phyloP scores from a whole-genome alignment of 2,888 invertebrate genomes.

The Parnassius mnemosyne region DNA sequence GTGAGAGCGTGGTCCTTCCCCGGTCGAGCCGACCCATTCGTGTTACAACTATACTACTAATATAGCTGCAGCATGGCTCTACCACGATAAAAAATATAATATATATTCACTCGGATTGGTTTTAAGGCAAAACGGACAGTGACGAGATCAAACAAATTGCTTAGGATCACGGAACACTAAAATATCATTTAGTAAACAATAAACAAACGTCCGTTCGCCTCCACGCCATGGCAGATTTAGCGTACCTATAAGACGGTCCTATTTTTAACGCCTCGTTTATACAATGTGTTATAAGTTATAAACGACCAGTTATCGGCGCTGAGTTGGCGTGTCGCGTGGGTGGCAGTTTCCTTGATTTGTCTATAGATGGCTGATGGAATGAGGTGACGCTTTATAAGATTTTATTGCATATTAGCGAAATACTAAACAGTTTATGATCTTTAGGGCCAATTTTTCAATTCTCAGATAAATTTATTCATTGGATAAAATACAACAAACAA shows the following conservation, averaged over 20 bases:
- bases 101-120: no score
- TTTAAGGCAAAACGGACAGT: no score
- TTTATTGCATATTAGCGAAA: background rate
- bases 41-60: no score
- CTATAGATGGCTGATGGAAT: slow-evolving; percentile 13
- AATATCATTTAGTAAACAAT: slow-evolving; percentile 7
- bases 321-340: slow-evolving; percentile 7
- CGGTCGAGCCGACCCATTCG: no score
- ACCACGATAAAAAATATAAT: no score
- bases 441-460: no score
- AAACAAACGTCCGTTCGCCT: slow-evolving; percentile 14
- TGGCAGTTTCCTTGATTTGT: slow-evolving; percentile 17
- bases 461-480: no score
- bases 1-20: no score
- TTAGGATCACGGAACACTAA: slow-evolving; percentile 4
- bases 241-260: slow-evolving; percentile 3
- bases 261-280: slow-evolving; percentile 15
- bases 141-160: no score
- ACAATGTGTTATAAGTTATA: background rate
- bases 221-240: slow-evolving; percentile 8
- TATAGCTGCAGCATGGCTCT: no score
- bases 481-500: no score
- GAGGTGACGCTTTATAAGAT: background rate
- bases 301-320: slow-evolving; percentile 2
- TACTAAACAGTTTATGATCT: no score